These are phyloP conservation scores for Oxygymnocypris stewartii DNA, from an alignment of 2,113 vertebrate species.

Conservation along the genomic window DNA sequence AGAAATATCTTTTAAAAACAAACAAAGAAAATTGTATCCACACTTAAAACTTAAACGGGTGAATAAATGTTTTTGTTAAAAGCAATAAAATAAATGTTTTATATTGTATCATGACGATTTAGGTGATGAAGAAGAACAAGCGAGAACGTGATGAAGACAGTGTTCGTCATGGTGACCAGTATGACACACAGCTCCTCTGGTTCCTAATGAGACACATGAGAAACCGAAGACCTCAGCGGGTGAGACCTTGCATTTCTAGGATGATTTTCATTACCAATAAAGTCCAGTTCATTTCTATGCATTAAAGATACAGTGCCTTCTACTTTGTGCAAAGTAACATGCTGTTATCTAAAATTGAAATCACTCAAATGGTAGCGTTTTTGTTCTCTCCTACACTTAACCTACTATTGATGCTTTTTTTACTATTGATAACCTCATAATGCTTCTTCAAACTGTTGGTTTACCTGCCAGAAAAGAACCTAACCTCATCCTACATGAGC, in stretches of 20 bases:
- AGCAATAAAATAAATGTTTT: background rate
- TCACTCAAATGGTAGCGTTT: background rate
- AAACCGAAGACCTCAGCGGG: conserved; percentile 85
- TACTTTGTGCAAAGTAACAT: background rate
- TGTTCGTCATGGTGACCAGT: conserved; percentile 88
- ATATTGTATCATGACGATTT: conserved; percentile 4
- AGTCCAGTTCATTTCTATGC: background rate
- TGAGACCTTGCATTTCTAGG: conserved; percentile 63
- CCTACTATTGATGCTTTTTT: background rate
- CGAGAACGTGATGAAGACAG: conserved; percentile 90
- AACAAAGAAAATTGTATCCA: no score
- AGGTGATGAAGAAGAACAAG: conserved; percentile 98
- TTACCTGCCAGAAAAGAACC: background rate
- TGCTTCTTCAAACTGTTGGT: background rate
- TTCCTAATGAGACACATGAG: conserved; percentile 97
- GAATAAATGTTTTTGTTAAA: background rate
- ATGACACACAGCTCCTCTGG: conserved; percentile 95
- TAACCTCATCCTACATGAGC: background rate
- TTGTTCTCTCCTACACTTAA: background rate
- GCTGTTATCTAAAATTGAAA: background rate
- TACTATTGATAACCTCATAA: background rate
- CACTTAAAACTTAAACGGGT: background rate
- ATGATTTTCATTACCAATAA: background rate
- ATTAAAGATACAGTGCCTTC: background rate
- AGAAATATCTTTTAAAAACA: no score